A percentile compares a stretch with the other conserved stretches of the same genome.
These are phyloP conservation scores for Lamellibrachia columna DNA, from an alignment of 2,888 invertebrate genomes.

Conservation along the genomic window DNA sequence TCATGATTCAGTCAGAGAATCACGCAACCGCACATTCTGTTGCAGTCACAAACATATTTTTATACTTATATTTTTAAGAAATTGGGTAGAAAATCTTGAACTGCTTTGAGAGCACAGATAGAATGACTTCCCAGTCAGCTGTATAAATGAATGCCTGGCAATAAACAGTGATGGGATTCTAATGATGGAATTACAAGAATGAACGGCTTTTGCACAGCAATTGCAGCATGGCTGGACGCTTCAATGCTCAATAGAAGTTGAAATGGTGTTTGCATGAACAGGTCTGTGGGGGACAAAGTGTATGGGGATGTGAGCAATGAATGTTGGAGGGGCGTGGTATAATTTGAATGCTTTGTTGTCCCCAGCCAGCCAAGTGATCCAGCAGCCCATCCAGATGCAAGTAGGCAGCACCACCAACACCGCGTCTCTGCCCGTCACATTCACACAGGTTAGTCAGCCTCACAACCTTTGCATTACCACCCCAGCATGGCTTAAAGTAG, in stretches of 20 bases:
- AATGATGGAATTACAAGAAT: too few relatives aligned
- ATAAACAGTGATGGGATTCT: too few relatives aligned
- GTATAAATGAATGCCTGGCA: too few relatives aligned
- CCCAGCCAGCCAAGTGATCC: constrained; percentile 29
- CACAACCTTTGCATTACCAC: background rate
- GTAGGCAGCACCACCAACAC: background rate
- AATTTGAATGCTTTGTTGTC: background rate
- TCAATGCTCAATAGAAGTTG: too few relatives aligned
- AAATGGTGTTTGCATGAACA: too few relatives aligned
- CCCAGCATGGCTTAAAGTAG: background rate
- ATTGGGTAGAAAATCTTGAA: background rate
- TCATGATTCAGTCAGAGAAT: background rate
- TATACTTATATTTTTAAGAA: background rate
- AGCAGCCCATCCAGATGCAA: constrained; percentile 24
- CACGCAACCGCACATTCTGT: too few relatives aligned
- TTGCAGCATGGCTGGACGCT: too few relatives aligned
- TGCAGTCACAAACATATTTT: background rate
- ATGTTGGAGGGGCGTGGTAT: too few relatives aligned
- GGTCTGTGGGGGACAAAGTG: too few relatives aligned
- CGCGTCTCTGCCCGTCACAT: background rate
- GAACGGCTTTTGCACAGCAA: too few relatives aligned
- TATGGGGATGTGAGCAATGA: too few relatives aligned
- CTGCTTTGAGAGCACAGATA: background rate
- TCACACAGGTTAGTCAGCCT: background rate
- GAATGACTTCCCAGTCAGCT: background rate